Evolutionary conservation across 2,888 invertebrate species (phyloP).

Genomic region (Leucoptera coffeella): DNA sequence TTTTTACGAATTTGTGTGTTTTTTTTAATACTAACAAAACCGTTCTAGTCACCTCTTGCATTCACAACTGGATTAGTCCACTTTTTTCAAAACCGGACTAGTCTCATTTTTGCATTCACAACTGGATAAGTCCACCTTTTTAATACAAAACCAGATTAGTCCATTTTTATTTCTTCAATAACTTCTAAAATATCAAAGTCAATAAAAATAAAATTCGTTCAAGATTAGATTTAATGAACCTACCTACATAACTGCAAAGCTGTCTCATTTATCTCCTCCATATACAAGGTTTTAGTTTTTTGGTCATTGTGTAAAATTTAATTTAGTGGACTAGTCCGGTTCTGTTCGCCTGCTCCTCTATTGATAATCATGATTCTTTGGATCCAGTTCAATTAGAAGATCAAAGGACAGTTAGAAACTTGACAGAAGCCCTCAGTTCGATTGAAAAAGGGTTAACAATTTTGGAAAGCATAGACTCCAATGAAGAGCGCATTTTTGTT

Average conservation of each 20-base stretch:
- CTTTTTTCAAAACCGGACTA: neutral
- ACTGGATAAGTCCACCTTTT: constrained; percentile 2
- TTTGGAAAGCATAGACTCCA: no score
- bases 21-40: no score
- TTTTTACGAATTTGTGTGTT: neutral
- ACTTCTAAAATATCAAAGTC: constrained; percentile 1
- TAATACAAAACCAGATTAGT: constrained; percentile 1
- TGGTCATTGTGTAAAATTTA: constrained; percentile 1
- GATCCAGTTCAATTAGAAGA: no score
- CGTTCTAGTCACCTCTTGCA: neutral
- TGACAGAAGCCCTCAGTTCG: no score
- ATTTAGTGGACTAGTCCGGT: constrained; percentile 1
- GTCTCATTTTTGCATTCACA: constrained; percentile 1
- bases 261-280: constrained; percentile 1
- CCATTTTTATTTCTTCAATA: constrained; percentile 2
- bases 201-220: constrained; percentile 1
- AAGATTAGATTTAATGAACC: constrained; percentile 1
- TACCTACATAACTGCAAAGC: neutral
- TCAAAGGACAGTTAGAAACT: no score
- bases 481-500: no score
- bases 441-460: no score
- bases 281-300: constrained; percentile 2
- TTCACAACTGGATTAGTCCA: neutral
- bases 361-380: no score
- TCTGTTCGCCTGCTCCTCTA: constrained; percentile 2